Evolutionary conservation across 2,113 vertebrate species (phyloP), one percentile per base, ranked within the genome.

Genomic region (Hemicordylus capensis): DNA sequence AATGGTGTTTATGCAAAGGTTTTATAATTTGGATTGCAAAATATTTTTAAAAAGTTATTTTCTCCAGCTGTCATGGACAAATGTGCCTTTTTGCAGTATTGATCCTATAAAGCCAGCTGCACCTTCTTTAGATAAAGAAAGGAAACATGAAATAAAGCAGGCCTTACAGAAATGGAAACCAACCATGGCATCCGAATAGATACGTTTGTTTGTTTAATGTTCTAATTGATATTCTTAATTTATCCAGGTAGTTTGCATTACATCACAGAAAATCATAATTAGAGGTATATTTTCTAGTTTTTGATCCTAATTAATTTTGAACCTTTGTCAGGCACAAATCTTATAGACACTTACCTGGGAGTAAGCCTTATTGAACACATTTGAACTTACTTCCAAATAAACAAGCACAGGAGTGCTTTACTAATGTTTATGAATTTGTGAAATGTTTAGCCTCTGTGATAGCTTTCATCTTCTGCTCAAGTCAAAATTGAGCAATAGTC

Each of bases 41-140:
- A 92, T 93, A 91, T 92, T 92, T 72, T 89, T 31, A 88, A 78
- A 85, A 74, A 90, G 89, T 75, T 83, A 84, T 83, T 54, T 2
- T 70, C 87, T 92, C 91, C 92, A 94, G 92, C 90, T 94, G 91
- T 83, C 85, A 91, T 87, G 83, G 85, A 80, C 48, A 87, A 88
- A 89, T 90, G 90, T 86, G 14, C 90, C 87, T 91, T 93, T 94
- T 93, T 79, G 76, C 76, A 87, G 88, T 88, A 75, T 92, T 90
- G 90, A 80, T 90, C 84, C 79, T 82, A 87, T 84, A 95, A 87
- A 93, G 90, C 85, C 51, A 54, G 11, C 51, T 95, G 92, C 87
- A 94, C 73, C 44, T 39, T 87, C 86, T 80, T 86, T 90, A 88
- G 87, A 91, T 80, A 79, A 64, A 78, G 24, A 37, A 72, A 76